Percentiles rank a stretch among this genome's conserved stretches.
These are phyloP conservation scores for Smittia aterrima DNA, from an alignment of 2,888 invertebrate genomes.

Conservation along the genomic window DNA sequence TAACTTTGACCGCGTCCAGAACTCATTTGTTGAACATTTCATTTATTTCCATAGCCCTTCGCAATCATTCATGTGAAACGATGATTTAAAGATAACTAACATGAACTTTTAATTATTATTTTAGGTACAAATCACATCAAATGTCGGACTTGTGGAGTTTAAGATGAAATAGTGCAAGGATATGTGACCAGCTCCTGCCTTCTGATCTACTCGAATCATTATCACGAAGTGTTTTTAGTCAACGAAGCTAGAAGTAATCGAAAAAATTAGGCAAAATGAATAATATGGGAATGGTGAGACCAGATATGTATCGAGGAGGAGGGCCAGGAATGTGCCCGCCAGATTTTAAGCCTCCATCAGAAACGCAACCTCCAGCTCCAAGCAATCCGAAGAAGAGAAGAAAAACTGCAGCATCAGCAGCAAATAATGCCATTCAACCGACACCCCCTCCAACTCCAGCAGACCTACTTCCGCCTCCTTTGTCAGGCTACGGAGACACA, in stretches of 20 bases:
- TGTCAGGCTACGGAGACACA: constrained; percentile 88
- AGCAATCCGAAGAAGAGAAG: constrained; percentile 84
- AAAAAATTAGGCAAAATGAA: constrained; percentile 46
- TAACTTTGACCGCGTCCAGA: not conserved
- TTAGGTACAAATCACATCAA: not conserved
- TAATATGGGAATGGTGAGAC: constrained; percentile 71
- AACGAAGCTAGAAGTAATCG: not conserved
- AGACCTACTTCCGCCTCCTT: constrained; percentile 76
- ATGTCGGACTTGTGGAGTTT: not conserved
- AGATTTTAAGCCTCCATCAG: constrained; percentile 72
- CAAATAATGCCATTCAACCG: constrained; percentile 62
- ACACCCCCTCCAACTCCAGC: constrained; percentile 72
- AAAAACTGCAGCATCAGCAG: constrained; percentile 70
- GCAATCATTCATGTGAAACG: not conserved
- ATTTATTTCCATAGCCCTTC: not conserved
- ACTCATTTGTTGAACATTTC: not conserved
- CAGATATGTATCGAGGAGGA: constrained; percentile 67
- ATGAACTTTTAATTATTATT: not conserved
- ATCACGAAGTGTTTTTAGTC: no score
- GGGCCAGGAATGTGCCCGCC: constrained; percentile 69
- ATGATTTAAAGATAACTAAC: not conserved
- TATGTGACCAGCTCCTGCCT: no score
- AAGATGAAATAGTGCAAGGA: not conserved
- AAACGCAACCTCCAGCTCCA: constrained; percentile 68
- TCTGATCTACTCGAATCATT: not conserved